Base-by-base conservation (phyloP, 2,113 vertebrate genomes). In the Petaurus breviceps region DNA sequence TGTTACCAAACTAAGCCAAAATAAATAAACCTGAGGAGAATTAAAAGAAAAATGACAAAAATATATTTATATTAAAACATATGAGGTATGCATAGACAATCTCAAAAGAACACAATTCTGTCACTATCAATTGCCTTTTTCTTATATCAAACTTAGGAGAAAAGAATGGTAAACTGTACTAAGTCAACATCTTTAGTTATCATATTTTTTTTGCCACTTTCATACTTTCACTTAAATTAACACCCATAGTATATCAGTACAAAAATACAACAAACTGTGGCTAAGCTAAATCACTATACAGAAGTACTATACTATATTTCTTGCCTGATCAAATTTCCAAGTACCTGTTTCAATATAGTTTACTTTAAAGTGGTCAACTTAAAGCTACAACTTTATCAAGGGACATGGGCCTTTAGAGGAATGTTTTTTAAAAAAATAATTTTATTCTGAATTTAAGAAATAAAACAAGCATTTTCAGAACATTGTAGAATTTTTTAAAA, bases 261-360 rank as follows among this genome's bases (percentile, higher is more conserved):
- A 92, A 47, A 91, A 93, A 93, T 90, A 93, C 37, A 77, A 77
- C 31, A 37, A 91, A 51, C 94, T 43, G 93, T 89, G 53, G 51
- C 94, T 95, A 95, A 47, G 89, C 22, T 96, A 95, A 97, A 96
- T 91, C 95, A 97, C 25, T 97, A 89, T 90, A 91, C 92, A 97
- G n/a, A 97, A 98, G 53, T 95, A 24, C 53, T 26, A 7, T 3
- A 96, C 47, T 94, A 1, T 92, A 95, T 95, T 24, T 93, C 68
- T 95, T 95, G 11, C 91, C 55, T 96, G 93, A 97, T 57, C 91
- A 95, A 97, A 94, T 95, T 61, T 94, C 92, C 90, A 92, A 95
- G 26, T 24, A 95, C 28, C 24, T 94, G 89, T 91, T 94, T 94
- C 93, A 84, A 95, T 93, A 49, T 91, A 89, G 96, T 93, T 91